Evolutionary conservation across 2,797 vertebrate species (phyloP), one percentile per base, ranked within the genome.

Genomic region (Clarias laeviceps): DNA sequence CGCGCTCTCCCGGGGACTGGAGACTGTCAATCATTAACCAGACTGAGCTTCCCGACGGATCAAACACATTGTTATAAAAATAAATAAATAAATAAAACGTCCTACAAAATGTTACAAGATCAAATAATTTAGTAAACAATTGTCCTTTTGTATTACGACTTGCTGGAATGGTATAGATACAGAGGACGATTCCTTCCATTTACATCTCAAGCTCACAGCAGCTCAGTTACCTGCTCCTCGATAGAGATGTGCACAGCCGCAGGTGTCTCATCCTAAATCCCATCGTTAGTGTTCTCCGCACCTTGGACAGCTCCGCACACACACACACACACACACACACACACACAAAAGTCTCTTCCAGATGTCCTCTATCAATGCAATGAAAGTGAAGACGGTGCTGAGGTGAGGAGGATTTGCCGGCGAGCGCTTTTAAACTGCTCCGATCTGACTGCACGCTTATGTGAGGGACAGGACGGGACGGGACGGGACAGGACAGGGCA

Each of bases 241-340:
- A 87, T 80, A 79, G 73, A 74, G 73, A 86, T 72, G 85, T 82
- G 78, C 82, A 85, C 80, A 78, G 87, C 64, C 81, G 85, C 89
- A 89, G 87, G 89, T 89, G 89, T 88, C 76, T 88, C 89, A 87
- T 74, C 85, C 83, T 70, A 83, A 87, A 85, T 82, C 77, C 40
- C 77, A 82, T 68, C 45, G 4, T 59, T 14, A 27, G 22, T 14
- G 34, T 62, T 37, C 32, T 57, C 84, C 65, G 85, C 87, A 89
- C 88, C 87, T 87, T 89, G 88, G 87, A 89, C 88, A 89, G 88
- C 88, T 87, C 85, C 88, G 59, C 78, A 76, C 81, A 66, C 72
- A 87, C 65, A 50, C 2, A 50, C 32, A 34, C 32, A 34, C 32
- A 34, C 32, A 34, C 32, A 34, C 32, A 34, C 32, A 34, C 3